Conservation (phyloP, 2,113 vertebrate species). For the Brienomyrus brachyistius region DNA sequence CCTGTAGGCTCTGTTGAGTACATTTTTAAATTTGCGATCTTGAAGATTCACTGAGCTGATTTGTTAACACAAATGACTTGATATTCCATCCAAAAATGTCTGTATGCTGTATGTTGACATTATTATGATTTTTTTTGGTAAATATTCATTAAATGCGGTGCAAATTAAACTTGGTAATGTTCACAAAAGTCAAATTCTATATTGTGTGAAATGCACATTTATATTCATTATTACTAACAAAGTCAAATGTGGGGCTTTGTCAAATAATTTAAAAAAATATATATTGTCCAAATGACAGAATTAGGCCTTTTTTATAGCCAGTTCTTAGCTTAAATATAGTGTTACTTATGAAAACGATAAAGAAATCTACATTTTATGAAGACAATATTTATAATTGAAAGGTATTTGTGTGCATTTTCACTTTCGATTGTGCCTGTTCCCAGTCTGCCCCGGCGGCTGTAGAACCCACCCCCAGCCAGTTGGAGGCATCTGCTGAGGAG, state of each 20-base stretch:
- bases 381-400: background rate
- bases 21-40: background rate
- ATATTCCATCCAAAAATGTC: background rate
- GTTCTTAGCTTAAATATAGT: background rate
- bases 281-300: background rate
- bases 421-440: background rate
- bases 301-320: background rate
- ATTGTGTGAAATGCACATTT: background rate
- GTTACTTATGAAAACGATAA: background rate
- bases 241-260: background rate
- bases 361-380: background rate
- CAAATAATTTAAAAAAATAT: background rate
- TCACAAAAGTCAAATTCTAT: background rate
- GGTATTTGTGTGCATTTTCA: background rate
- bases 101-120: background rate
- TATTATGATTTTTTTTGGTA: background rate
- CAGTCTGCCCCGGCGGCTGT: constrained; percentile 44
- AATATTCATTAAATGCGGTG: background rate
- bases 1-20: background rate
- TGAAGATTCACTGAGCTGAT: background rate
- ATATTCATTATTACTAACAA: background rate
- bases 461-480: constrained; percentile 42
- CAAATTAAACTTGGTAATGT: background rate
- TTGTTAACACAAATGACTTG: background rate
- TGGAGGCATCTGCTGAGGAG: constrained; percentile 45